Evolutionary conservation across 2,113 vertebrate genomes (phyloP), one percentile per base, ranked within the genome.

Genomic region (Podarcis cretensis): DNA sequence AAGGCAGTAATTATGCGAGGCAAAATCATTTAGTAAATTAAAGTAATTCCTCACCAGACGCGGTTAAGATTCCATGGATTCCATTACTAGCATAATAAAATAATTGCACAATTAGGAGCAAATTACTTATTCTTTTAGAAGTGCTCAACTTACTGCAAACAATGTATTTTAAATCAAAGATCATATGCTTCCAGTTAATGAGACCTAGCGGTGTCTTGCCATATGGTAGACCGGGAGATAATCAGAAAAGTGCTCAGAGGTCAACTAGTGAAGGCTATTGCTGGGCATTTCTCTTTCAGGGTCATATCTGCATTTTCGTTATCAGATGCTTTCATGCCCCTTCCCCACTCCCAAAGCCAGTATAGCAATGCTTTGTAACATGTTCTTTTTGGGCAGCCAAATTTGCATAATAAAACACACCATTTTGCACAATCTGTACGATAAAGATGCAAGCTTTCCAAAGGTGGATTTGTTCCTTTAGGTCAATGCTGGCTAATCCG

Each of bases 31-130:
- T 86, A 91, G 89, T 57, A 90, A 68, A 78, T 93, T 90, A 90
- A 95, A 94, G 87, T 59, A 85, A 90, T 91, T 94, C 91, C 89
- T 92, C 48, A 57, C 83, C 78, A 87, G 88, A 65, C 76, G 91
- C 94, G 69, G 59, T 35, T 84, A 81, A 88, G 16, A 59, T 91
- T 91, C 86, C 54, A 90, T 85, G 40, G 87, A 77, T 48, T 68
- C 1, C 48, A n/a, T 87, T 86, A 74, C 89, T 63, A 87, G 83
- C 54, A 83, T 73, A 90, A 88, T 82, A 93, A 94, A 94, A 85
- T 84, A 87, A 91, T 81, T 85, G 59, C 57, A 68, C 89, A 66
- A 89, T 90, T 73, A 93, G 92, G 90, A 79, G 57, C 37, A 86
- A 89, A 74, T 80, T 84, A 94, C 76, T 93, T 83, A 87, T 0